Base-by-base conservation (phyloP, 2,888 invertebrate species). In the Dicyrtoma fusca region DNA sequence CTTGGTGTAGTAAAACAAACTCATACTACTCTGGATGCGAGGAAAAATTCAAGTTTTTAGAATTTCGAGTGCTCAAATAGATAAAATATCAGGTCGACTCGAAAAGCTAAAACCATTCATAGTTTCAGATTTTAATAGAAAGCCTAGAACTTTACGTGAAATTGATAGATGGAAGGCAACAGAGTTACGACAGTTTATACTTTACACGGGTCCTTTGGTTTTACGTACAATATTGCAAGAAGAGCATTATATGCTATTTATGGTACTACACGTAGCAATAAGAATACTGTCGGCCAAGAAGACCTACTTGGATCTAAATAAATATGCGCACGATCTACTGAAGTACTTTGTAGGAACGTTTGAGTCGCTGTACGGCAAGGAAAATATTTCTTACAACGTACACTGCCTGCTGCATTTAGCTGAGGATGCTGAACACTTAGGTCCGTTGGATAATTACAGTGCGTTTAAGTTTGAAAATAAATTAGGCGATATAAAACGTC, bases 401-500 rank as follows among this genome's bases (percentile, higher is more conserved):
- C 63, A 63, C 21, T 23, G 63, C 3, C 47, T 63, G 10, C 19
- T 63, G 1, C 63, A 63, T 45, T 21, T 63, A 45, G 42, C 17
- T 6, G 63, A 14, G 14, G 63, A 63, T 23, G 19, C 47, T 1
- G 13, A 6, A 21, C n/a, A 13, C 1, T 45, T 63, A 1, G 63
- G 63, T 2, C 1, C 3, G 1, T 14, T 63, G 1, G 47, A 63
- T 11, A 21, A 6, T 19, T 63, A 45, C 45, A n/a, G n/a, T 5
- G 17, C 44, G 2, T 63, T 63, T 23, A n/a, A 11, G 1, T 63
- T 63, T 23, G 63, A 63, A 47, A 63, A 63, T 63, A 45, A 45
- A 19, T 45, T 63, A 5, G 45, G 45, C 19, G 3, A 21, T 3
- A 23, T 63, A 6, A 63, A 63, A 63, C 17, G 21, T 1, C 21